Percentiles rank a stretch among this genome's conserved stretches.
Evolutionary conservation across 2,888 invertebrate genomes (phyloP).

Genomic region (Strigamia transsilvanica): DNA sequence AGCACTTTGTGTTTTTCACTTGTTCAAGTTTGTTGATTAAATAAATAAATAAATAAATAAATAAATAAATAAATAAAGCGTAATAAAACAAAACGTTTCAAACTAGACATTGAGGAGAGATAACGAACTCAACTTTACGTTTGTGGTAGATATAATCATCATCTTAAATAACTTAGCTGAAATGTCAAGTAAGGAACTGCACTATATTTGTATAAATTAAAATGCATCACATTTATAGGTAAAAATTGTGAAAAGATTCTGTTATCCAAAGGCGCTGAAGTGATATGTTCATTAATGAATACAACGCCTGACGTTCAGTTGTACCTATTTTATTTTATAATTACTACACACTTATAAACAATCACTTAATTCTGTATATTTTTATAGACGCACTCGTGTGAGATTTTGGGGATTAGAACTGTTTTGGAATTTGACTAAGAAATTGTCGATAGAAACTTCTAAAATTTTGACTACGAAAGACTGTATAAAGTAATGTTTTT

Average conservation of each 20-base stretch:
- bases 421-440: neutral
- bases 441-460: neutral
- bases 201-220: neutral
- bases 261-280: neutral
- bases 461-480: neutral
- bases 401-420: constrained; percentile 12
- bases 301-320: neutral
- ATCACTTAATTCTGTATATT: neutral
- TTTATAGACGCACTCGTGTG: constrained; percentile 4
- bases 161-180: constrained; percentile 36
- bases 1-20: neutral
- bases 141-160: neutral
- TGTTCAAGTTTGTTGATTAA: neutral
- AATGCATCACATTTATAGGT: neutral
- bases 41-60: too few species aligned
- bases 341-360: neutral
- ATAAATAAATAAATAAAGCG: too few species aligned
- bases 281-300: neutral
- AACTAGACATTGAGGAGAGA: neutral
- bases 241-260: neutral
- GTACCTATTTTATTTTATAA: neutral
- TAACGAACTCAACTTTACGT: neutral
- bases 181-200: neutral
- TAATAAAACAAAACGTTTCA: neutral
- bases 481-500: constrained; percentile 5